Conservation (phyloP, 2,888 invertebrate genomes). For the Nematopogon swammerdamellus region DNA sequence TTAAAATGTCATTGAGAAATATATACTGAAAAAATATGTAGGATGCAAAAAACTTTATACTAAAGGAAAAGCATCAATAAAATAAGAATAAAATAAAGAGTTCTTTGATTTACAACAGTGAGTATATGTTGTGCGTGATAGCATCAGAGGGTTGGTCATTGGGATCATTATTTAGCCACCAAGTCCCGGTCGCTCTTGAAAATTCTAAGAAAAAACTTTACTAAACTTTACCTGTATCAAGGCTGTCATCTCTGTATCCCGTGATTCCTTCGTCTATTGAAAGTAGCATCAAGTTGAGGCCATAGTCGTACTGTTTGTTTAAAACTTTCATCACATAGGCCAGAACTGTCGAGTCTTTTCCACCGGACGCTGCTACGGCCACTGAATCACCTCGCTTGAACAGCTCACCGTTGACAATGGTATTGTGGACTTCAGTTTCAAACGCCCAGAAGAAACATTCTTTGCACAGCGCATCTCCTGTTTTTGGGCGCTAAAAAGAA, state of each 20-base stretch:
- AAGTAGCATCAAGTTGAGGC: constrained; percentile 81
- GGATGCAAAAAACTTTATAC: too few relatives aligned
- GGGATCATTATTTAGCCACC: too few relatives aligned
- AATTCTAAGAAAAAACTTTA: too few relatives aligned
- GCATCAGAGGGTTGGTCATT: too few relatives aligned
- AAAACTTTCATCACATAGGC: constrained; percentile 90
- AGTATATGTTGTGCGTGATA: too few relatives aligned
- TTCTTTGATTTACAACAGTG: too few relatives aligned
- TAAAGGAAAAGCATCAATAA: too few relatives aligned
- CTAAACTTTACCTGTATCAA: constrained; percentile 64
- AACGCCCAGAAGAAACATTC: constrained; percentile 93
- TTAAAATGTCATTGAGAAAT: too few relatives aligned
- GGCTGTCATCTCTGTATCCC: constrained; percentile 92
- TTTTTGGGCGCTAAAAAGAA: constrained; percentile 77
- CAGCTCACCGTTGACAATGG: constrained; percentile 76
- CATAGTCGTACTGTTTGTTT: constrained; percentile 88
- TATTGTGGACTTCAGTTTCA: constrained; percentile 92
- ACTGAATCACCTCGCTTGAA: constrained; percentile 83
- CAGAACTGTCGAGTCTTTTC: constrained; percentile 96
- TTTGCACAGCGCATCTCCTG: constrained; percentile 88
- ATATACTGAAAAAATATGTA: too few relatives aligned
- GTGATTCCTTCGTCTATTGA: constrained; percentile 99
- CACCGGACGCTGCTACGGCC: constrained; percentile 91
- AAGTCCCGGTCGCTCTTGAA: too few relatives aligned
- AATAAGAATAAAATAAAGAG: too few relatives aligned